A percentile compares a stretch with the other conserved stretches of the same genome.
Evolutionary conservation across 2,113 vertebrate species (phyloP).

Genomic region (Coptodon rendalli): DNA sequence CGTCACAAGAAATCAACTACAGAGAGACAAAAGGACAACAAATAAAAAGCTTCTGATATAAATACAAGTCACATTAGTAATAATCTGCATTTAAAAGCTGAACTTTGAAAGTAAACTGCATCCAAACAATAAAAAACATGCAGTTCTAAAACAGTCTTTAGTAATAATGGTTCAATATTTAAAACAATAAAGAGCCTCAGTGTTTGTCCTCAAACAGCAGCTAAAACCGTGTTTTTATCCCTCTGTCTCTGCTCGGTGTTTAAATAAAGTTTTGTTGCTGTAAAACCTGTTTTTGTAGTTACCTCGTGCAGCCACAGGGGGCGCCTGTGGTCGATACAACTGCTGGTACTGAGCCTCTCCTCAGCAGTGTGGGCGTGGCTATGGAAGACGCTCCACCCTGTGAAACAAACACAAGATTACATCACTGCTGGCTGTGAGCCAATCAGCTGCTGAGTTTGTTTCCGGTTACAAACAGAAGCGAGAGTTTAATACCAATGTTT

Average conservation of each 20-base stretch:
- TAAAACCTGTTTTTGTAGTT: background rate
- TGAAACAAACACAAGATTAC: background rate
- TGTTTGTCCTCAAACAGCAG: background rate
- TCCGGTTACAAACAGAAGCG: background rate
- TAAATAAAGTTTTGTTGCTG: background rate
- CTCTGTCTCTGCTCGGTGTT: background rate
- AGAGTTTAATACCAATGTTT: background rate
- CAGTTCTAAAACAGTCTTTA: background rate
- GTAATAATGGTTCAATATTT: background rate
- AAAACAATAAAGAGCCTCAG: background rate
- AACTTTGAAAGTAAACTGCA: background rate
- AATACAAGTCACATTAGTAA: background rate
- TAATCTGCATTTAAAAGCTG: background rate
- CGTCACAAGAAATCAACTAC: background rate
- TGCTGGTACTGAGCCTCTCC: background rate
- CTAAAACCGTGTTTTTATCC: background rate
- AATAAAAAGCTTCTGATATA: background rate
- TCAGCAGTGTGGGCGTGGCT: background rate
- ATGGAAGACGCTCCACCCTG: background rate
- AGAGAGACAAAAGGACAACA: background rate
- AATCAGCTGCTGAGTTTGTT: background rate
- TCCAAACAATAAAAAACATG: background rate
- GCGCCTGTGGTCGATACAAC: background rate
- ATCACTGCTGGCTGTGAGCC: background rate
- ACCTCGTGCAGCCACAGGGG: constrained; percentile 40